Base-by-base conservation (phyloP, 2,797 vertebrate species). In the Telmatherina bonti region DNA sequence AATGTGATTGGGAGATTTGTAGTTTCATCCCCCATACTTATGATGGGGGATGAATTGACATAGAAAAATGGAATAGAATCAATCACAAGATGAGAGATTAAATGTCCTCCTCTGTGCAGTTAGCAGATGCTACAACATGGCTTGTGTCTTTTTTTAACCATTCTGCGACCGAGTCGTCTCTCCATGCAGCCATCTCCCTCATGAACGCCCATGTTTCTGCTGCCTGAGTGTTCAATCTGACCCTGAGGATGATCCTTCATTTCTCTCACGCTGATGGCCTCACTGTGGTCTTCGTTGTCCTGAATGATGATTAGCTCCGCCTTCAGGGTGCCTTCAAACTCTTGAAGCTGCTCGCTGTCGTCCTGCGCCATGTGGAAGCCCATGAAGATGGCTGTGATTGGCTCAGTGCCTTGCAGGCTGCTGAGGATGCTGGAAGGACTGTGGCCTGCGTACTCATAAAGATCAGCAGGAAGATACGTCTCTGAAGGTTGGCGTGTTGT, bases 311-410 rank as follows among this genome's bases (percentile, higher is more conserved):
- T 95, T 33, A 97, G 78, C 87, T 97, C 96, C 0, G 96, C 96
- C 1, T 81, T 94, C 49, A 97, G 94, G 56, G 94, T 75, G 5
- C 95, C 96, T 3, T 96, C 95, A 0, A 94, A 96, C 12, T 77
- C 94, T 59, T 90, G 79, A 59, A 72, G 82, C 47, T 75, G 90
- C 0, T 89, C 57, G 0, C 92, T 88, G 38, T 91, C 93, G 0
- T 89, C 87, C 2, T 95, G 92, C 0, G 94, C 38, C 0, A 82
- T 90, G 82, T 96, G 95, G 63, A 96, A 97, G 4, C 96, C 96
- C 96, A 97, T 96, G 88, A 97, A 98, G 78, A 98, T 90, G 94
- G 97, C 97, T 0, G 96, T 98, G 64, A 98, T 93, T 0, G 96
- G 95, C 68, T 96, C 94, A 0, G 89, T 90, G 53, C 93, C 78